Base-by-base conservation (phyloP, 2,888 invertebrate genomes). In the Cantharis lateralis region DNA sequence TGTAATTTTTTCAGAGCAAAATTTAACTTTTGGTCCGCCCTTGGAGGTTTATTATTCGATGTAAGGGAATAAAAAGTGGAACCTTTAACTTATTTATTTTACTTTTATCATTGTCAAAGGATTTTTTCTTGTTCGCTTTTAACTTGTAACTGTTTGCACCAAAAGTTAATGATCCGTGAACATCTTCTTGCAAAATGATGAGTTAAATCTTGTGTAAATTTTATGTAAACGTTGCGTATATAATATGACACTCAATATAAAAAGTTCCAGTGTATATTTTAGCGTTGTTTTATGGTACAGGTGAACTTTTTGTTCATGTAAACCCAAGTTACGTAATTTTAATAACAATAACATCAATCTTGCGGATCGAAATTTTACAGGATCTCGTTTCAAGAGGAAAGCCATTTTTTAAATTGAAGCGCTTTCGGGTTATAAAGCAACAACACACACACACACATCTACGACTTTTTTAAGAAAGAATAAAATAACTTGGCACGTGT, bases 401-500 rank as follows among this genome's bases (percentile, higher is more conserved):
- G 71, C 15, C 70, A 71, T 71, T 74, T 77, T 77, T 71, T 15
- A 71, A 74, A 74, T 74, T 66, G 32, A 68, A 77, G 71, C n/a
- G 71, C 77, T 76, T 76, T 76, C 76, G 68, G 18, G 72, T 66
- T 73, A 68, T 63, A 69, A 48, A 66, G 73, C 63, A 76, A 76
- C 76, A 69, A 48, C 48, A n/a, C 9, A 16, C 18, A 28, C 26
- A 28, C 26, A 28, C 26, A 28, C 26, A 66, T n/a, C 20, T 20
- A 18, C 28, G 15, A 28, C 32, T 13, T 10, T 69, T 69, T 32
- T 32, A 28, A 26, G 32, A 68, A n/a, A 66, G 64, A 18, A 62
- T 62, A 68, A 62, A 72, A 71, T 72, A 68, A 77, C 76, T 26
- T 71, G 71, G 77, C 73, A 79, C 78, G 79, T 79, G 77, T 79